A percentile compares a stretch with the other conserved stretches of the same genome.
Conservation (phyloP, 2,113 vertebrate species). For the Archocentrus centrarchus region DNA sequence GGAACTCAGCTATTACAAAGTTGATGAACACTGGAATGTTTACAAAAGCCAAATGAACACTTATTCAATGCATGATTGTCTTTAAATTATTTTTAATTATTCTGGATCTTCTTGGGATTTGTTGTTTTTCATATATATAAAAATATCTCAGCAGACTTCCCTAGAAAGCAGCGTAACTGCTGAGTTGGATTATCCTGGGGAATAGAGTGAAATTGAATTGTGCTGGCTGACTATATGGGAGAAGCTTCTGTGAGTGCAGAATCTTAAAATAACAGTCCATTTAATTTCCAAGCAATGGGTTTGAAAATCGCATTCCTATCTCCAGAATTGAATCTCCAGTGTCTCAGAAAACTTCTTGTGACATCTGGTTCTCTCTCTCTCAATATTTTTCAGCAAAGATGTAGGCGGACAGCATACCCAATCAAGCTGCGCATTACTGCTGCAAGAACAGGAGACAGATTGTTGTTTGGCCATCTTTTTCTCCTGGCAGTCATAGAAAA, state of each 20-base stretch:
- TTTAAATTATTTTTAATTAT: constrained; percentile 16
- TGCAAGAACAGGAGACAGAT: constrained; percentile 31
- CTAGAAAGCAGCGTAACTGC: constrained; percentile 8
- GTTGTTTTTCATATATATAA: constrained; percentile 26
- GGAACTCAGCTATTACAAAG: not conserved
- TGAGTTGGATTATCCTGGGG: constrained; percentile 37
- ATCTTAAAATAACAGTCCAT: constrained; percentile 60
- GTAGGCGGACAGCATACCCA: constrained; percentile 52
- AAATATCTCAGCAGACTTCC: not conserved
- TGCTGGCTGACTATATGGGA: constrained; percentile 33
- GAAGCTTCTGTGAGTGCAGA: constrained; percentile 20
- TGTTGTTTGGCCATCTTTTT: constrained; percentile 44
- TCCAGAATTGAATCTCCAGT: constrained; percentile 75
- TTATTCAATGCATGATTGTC: not conserved
- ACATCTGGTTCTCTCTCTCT: constrained; percentile 56
- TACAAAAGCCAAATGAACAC: not conserved
- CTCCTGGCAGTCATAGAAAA: constrained; percentile 32
- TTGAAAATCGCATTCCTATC: constrained; percentile 75
- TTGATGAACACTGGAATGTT: not conserved
- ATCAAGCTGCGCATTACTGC: constrained; percentile 44
- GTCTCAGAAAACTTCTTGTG: constrained; percentile 61
- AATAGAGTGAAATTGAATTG: constrained; percentile 67
- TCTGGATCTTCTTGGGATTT: not conserved
- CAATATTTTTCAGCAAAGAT: constrained; percentile 49
- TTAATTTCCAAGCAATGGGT: constrained; percentile 62